A percentile compares a stretch with the other conserved stretches of the same genome.
phyloP scores from a whole-genome alignment of 2,888 invertebrate genomes.

The Selenia dentaria region DNA sequence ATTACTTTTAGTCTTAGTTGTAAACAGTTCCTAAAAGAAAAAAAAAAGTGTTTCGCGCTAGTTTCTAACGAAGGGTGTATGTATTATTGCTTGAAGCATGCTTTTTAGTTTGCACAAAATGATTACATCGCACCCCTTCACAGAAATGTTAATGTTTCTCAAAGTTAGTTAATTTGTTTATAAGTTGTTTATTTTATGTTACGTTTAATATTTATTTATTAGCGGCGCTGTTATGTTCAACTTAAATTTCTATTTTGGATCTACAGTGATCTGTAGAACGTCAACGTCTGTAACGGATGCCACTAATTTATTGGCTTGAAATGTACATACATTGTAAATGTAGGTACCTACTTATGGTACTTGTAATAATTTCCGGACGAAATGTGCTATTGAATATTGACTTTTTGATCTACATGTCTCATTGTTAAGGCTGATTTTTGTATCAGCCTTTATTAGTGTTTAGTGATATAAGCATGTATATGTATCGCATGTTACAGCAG shows the following conservation, averaged over 20 bases:
- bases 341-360: constrained; percentile 8
- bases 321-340: constrained; percentile 12
- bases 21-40: constrained; percentile 64
- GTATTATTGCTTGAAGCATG: constrained; percentile 47
- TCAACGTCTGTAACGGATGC: neutral
- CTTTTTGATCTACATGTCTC: constrained; percentile 24
- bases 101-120: constrained; percentile 38
- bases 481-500: constrained; percentile 16
- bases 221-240: constrained; percentile 11
- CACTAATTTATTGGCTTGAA: neutral
- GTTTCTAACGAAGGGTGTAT: constrained; percentile 39
- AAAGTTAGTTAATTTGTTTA: constrained; percentile 29
- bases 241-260: constrained; percentile 4
- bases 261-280: constrained; percentile 6
- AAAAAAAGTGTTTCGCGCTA: constrained; percentile 43
- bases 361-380: constrained; percentile 7
- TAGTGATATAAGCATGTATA: constrained; percentile 18
- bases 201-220: constrained; percentile 20
- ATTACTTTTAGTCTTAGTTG: constrained; percentile 52
- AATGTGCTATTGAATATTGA: constrained; percentile 14
- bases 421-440: constrained; percentile 36
- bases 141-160: constrained; percentile 14
- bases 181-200: constrained; percentile 33
- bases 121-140: constrained; percentile 30
- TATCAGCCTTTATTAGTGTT: constrained; percentile 19